phyloP scores from a whole-genome alignment of 92 coral and sea anemone species.

The Palythoa grandis region DNA sequence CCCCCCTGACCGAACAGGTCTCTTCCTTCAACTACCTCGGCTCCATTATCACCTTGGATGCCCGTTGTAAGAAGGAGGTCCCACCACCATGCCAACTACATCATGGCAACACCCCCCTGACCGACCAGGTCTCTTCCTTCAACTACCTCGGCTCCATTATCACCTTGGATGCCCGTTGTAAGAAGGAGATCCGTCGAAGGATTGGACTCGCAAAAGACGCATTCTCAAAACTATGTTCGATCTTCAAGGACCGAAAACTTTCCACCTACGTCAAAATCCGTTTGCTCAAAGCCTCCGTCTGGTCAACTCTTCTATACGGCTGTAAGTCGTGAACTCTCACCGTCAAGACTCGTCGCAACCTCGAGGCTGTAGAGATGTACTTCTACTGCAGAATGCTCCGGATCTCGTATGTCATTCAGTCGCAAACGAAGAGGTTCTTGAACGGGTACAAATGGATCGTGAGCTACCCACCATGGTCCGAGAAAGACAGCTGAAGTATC shows the following conservation, averaged over 20 bases:
- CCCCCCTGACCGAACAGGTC: not conserved
- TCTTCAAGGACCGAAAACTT: not conserved
- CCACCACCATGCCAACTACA: too few relatives aligned
- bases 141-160: not conserved
- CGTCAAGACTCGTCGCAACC: too few relatives aligned
- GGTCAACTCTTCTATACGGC: not conserved
- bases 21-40: not conserved
- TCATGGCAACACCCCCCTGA: too few relatives aligned
- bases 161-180: not conserved
- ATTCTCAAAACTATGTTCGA: too few relatives aligned
- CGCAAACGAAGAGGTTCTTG: too few relatives aligned
- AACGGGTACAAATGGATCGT: too few relatives aligned
- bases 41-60: not conserved
- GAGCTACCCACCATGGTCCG: too few relatives aligned
- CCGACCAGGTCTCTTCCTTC: too few relatives aligned
- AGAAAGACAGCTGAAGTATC: too few relatives aligned
- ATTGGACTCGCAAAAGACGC: not conserved
- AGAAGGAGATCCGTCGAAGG: not conserved
- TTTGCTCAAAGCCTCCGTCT: not conserved
- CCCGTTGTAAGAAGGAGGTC: not conserved
- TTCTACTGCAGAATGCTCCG: too few relatives aligned
- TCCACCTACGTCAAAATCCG: not conserved
- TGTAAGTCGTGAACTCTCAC: not conserved
- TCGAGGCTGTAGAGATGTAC: too few relatives aligned
- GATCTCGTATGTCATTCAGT: too few relatives aligned